Conservation (phyloP, 2,797 vertebrate genomes). For the Luscinia megarhynchos region DNA sequence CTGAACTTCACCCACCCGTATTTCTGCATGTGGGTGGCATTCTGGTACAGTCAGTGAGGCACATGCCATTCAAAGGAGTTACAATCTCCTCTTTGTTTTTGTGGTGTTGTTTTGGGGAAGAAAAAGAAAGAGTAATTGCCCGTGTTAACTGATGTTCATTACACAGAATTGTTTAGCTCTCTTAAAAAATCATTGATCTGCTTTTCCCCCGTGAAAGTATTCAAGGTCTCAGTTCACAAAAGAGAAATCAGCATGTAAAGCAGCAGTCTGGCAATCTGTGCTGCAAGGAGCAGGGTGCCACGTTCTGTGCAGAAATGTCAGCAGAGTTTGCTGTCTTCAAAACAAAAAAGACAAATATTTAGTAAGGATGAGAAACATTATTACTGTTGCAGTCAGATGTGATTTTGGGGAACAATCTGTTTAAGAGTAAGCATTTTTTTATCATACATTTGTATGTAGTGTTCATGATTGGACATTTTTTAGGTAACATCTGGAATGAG, state of each 20-base stretch:
- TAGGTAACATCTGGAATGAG: not conserved
- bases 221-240: slow-evolving; percentile 40
- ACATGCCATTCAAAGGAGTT: slow-evolving; percentile 12
- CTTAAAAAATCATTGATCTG: slow-evolving; percentile 39
- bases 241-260: slow-evolving; percentile 25
- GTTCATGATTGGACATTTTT: not conserved
- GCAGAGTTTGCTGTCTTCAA: not conserved
- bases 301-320: not conserved
- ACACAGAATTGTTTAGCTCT: not conserved
- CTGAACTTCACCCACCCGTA: not conserved
- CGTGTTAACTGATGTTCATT: slow-evolving; percentile 34
- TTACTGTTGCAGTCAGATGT: not conserved
- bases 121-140: slow-evolving; percentile 47
- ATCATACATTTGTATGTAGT: not conserved
- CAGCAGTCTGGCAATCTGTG: slow-evolving; percentile 24
- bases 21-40: slow-evolving; percentile 22
- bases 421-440: not conserved
- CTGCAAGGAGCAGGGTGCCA: not conserved
- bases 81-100: slow-evolving; percentile 49
- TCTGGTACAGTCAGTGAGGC: slow-evolving; percentile 21
- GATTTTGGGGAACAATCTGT: not conserved
- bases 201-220: not conserved
- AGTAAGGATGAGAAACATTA: not conserved
- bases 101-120: not conserved
- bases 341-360: not conserved